These are phyloP conservation scores for Ophion ellenae DNA, from an alignment of 2,888 invertebrate genomes.

Conservation along the genomic window DNA sequence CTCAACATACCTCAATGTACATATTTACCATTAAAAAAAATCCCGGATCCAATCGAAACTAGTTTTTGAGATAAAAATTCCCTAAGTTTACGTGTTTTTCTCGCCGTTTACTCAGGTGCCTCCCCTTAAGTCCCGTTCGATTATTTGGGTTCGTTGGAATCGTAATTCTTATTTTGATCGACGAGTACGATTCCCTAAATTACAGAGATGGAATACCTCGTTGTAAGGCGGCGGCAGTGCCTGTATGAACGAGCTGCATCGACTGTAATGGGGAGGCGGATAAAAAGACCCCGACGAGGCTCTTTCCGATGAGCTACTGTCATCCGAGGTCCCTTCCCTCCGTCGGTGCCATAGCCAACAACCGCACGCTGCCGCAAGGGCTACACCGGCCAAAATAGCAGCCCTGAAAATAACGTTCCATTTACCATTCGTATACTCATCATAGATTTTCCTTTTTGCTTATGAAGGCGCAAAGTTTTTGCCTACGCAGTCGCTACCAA, in stretches of 20 bases:
- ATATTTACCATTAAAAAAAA: too few species aligned
- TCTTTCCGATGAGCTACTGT: constrained; percentile 88
- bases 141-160: too few species aligned
- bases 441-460: neutral
- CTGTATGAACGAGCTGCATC: constrained; percentile 93
- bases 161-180: too few species aligned
- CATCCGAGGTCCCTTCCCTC: constrained; percentile 83
- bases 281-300: constrained; percentile 93
- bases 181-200: neutral
- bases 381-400: constrained; percentile 88
- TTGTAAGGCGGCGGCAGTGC: constrained; percentile 91
- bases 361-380: constrained; percentile 89
- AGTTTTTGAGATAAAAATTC: too few species aligned
- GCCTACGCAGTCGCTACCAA: constrained; percentile 77
- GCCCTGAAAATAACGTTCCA: constrained; percentile 68
- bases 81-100: too few species aligned
- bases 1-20: too few species aligned
- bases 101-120: too few species aligned
- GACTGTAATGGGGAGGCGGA: constrained; percentile 93
- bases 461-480: neutral
- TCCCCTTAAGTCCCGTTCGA: too few species aligned
- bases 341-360: constrained; percentile 88
- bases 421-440: neutral
- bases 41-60: too few species aligned
- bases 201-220: constrained; percentile 86